These are phyloP conservation scores for Elephantulus edwardii DNA, from an alignment of 2,113 vertebrate species.

Conservation along the genomic window DNA sequence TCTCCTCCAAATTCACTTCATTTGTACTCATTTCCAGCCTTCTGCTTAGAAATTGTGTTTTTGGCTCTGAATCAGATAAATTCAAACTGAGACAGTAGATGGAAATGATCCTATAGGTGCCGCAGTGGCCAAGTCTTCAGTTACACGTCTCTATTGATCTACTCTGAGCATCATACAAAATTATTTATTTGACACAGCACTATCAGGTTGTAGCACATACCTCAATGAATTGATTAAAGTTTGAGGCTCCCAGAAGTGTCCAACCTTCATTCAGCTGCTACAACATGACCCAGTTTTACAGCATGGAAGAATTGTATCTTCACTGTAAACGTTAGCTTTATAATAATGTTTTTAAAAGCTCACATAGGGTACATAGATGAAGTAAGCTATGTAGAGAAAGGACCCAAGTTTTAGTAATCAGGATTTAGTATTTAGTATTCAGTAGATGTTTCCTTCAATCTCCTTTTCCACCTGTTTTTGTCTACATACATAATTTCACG, in stretches of 20 bases:
- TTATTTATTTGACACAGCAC: not conserved
- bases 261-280: not conserved
- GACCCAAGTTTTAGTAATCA: too few species aligned
- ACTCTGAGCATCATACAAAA: not conserved
- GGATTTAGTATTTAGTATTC: not conserved
- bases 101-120: not conserved
- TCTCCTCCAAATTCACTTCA: constrained; percentile 33
- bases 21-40: constrained; percentile 21
- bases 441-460: not conserved
- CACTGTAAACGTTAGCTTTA: not conserved
- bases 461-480: not conserved
- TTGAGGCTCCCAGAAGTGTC: not conserved
- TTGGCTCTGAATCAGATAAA: constrained; percentile 34
- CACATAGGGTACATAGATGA: not conserved
- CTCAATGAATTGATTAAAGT: not conserved
- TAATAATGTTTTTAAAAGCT: not conserved
- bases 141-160: constrained; percentile 48
- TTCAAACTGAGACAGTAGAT: constrained; percentile 48
- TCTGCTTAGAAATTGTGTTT: constrained; percentile 39
- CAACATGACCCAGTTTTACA: not conserved
- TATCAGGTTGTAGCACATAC: not conserved
- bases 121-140: not conserved
- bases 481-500: not conserved
- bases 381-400: not conserved
- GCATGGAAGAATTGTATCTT: not conserved